A percentile compares a stretch with the other conserved stretches of the same genome.
phyloP scores from a whole-genome alignment of 2,888 invertebrate species.

The Catocala nupta region DNA sequence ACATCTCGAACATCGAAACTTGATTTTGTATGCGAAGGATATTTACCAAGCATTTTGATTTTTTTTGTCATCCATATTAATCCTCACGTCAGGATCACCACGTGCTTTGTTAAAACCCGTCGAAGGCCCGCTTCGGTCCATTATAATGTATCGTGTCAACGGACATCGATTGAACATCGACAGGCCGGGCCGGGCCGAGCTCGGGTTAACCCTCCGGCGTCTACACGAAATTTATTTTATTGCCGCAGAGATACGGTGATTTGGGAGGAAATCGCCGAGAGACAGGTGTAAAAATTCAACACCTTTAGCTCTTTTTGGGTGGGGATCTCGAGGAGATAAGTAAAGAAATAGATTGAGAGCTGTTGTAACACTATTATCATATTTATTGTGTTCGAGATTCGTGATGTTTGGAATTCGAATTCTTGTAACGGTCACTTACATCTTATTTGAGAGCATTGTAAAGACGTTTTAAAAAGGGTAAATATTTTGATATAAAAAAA shows the following conservation, averaged over 20 bases:
- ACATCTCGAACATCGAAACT: slow-evolving; percentile 67
- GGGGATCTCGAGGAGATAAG: slow-evolving; percentile 76
- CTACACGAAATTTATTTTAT: slow-evolving; percentile 86
- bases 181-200: slow-evolving; percentile 70
- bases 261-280: slow-evolving; percentile 83
- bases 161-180: slow-evolving; percentile 86
- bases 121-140: slow-evolving; percentile 79
- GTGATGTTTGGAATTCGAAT: slow-evolving; percentile 68
- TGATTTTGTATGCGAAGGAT: slow-evolving; percentile 78
- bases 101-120: slow-evolving; percentile 85
- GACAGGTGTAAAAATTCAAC: slow-evolving; percentile 87
- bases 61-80: slow-evolving; percentile 85
- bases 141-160: slow-evolving; percentile 87
- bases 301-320: slow-evolving; percentile 79
- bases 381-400: slow-evolving; percentile 75
- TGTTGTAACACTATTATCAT: slow-evolving; percentile 78
- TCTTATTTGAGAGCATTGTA: slow-evolving; percentile 61
- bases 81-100: slow-evolving; percentile 85
- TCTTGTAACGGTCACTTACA: slow-evolving; percentile 67
- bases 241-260: slow-evolving; percentile 85
- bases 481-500: slow-evolving; percentile 72
- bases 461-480: slow-evolving; percentile 61
- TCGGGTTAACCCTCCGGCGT: slow-evolving; percentile 83
- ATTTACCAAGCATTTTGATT: slow-evolving; percentile 63
- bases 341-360: slow-evolving; percentile 80